These are phyloP conservation scores for Astropecten irregularis DNA, from an alignment of 53 echinoderm and acorn worm species.

Conservation along the genomic window DNA sequence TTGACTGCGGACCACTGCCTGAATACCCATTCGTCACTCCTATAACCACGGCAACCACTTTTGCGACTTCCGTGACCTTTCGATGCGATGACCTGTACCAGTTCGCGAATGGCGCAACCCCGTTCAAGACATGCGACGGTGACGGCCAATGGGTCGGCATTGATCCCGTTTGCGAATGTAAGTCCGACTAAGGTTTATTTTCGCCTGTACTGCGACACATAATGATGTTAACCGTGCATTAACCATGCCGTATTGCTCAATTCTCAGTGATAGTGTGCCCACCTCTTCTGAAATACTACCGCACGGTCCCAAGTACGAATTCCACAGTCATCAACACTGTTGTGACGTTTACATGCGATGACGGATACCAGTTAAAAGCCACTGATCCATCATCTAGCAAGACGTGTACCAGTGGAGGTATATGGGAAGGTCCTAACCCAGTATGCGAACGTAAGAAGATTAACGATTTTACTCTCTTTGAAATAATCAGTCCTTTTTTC, in stretches of 20 bases:
- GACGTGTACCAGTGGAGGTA: not conserved
- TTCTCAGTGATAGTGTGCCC: constrained; percentile 34
- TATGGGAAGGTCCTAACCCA: constrained; percentile 33
- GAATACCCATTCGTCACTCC: constrained; percentile 47
- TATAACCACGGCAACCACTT: constrained; percentile 5
- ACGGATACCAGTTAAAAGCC: constrained; percentile 16
- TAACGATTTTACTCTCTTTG: not conserved
- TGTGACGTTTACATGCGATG: constrained; percentile 52
- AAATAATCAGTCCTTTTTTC: not conserved
- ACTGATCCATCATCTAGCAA: not conserved
- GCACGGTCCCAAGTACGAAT: constrained; percentile 8
- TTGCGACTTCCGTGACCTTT: constrained; percentile 61
- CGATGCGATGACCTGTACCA: constrained; percentile 36
- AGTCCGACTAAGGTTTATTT: too few relatives aligned
- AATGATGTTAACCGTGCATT: too few relatives aligned
- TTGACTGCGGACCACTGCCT: constrained; percentile 37
- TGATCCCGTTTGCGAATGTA: constrained; percentile 54
- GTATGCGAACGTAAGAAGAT: constrained; percentile 34
- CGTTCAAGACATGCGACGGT: constrained; percentile 35
- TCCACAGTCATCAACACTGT: constrained; percentile 25
- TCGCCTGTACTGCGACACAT: too few relatives aligned
- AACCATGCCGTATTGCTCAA: too few relatives aligned
- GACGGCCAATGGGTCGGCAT: constrained; percentile 53
- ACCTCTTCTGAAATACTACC: constrained; percentile 21
- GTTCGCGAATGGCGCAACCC: constrained; percentile 28